Evolutionary conservation across 2,113 vertebrate species (phyloP), one percentile per base, ranked within the genome.

Genomic region (Prunella himalayana): DNA sequence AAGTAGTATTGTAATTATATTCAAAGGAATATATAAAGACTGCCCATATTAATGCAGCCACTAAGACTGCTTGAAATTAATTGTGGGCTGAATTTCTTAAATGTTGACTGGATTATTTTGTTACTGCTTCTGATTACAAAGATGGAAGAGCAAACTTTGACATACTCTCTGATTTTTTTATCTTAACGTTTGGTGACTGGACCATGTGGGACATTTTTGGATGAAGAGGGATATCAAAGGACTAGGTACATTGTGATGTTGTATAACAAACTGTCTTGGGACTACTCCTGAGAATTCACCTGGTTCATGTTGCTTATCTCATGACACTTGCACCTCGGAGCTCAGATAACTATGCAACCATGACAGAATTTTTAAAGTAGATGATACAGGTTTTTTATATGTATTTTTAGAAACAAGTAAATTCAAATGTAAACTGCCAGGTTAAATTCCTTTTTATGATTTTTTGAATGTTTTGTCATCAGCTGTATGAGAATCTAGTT

Each of bases 201-300:
- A 37, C 19, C 13, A 23, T 1, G 3, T 72, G 13, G 17, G 11
- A 41, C 18, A 11, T 57, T 56, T 4, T 25, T 84, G 35, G 21
- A 28, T 31, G 39, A 44, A 56, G 20, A 61, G 42, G 39, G 14
- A 1, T 65, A 27, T 27, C 22, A 65, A 35, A 70, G 35, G n/a
- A 56, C 16, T 39, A 54, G 33, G 1, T 39, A 21, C 11, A 12
- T 41, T 63, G 11, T 71, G 31, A 24, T 47, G 8, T 28, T 28
- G 2, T 13, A 0, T 60, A n/a, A 44, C 28, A 59, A 44, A 65
- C 2, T 3, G 6, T 35, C 8, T 31, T 49, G 20, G 30, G 7
- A 44, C 25, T 7, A 7, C 25, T 50, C 8, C 31, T 60, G 19
- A 73, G 50, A 65, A 42, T 50, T 37, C 41, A 25, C 37, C 4